Conservation (phyloP, 2,888 invertebrate genomes). For the Hyalella azteca region DNA sequence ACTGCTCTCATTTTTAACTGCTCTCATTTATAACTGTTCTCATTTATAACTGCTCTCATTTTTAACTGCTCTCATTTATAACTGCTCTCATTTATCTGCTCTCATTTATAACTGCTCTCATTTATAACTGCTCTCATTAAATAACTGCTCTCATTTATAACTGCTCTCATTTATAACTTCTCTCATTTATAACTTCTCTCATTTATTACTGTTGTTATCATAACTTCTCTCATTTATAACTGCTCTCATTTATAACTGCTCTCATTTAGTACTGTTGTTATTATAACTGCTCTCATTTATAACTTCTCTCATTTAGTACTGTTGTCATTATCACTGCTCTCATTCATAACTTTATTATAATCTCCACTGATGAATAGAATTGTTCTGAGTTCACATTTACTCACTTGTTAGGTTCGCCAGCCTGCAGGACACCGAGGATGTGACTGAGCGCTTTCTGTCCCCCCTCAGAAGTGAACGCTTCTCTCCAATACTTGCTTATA, state of each 20-base stretch:
- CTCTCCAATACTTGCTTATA: constrained; percentile 85
- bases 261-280: too few species aligned
- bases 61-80: neutral
- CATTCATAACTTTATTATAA: neutral
- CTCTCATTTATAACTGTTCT: neutral
- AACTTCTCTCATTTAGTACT: too few species aligned
- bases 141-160: neutral
- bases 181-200: neutral
- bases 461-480: constrained; percentile 74
- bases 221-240: too few species aligned
- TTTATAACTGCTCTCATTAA: too few species aligned
- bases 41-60: constrained; percentile 7
- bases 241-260: too few species aligned
- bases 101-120: too few species aligned
- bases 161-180: neutral
- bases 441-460: constrained; percentile 68
- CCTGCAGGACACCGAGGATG: constrained; percentile 64
- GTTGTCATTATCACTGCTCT: neutral
- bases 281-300: too few species aligned
- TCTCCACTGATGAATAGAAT: too few species aligned
- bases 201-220: neutral
- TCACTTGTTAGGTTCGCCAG: constrained; percentile 66
- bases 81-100: too few species aligned
- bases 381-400: neutral
- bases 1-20: too few species aligned